A percentile compares a stretch with the other conserved stretches of the same genome.
Conservation (phyloP, 2,888 invertebrate genomes). For the Pammene aurita region DNA sequence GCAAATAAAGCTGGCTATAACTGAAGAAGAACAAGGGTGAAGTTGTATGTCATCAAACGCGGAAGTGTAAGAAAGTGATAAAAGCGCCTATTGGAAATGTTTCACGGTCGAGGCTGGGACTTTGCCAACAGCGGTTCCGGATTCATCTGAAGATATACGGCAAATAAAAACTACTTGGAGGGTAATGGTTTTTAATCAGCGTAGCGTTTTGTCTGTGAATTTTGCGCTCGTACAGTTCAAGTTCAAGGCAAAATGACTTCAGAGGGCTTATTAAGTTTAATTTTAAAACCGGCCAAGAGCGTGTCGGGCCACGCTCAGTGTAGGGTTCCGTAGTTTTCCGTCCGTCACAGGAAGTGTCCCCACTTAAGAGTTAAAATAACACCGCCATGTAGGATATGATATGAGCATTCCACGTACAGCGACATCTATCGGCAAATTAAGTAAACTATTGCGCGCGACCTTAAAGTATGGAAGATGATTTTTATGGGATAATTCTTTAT, state of each 20-base stretch:
- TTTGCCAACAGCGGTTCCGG: not conserved
- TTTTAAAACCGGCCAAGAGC: no score
- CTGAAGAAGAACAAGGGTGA: conserved; percentile 20
- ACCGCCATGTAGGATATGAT: no score
- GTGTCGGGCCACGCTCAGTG: no score
- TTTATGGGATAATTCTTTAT: no score
- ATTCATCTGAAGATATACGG: not conserved
- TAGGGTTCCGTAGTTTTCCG: no score
- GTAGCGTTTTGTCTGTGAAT: not conserved
- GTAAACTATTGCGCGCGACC: no score
- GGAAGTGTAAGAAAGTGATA: conserved; percentile 21
- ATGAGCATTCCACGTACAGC: no score
- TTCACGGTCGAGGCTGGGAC: conserved; percentile 24
- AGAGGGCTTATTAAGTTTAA: not conserved
- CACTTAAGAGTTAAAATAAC: no score
- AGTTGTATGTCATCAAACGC: conserved; percentile 18
- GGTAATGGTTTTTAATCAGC: conserved; percentile 1
- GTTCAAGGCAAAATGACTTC: not conserved
- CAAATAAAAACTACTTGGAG: not conserved
- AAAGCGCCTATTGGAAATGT: conserved; percentile 25
- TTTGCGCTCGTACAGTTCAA: not conserved
- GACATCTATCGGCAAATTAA: no score
- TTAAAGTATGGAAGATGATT: no score
- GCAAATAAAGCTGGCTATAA: conserved; percentile 1
- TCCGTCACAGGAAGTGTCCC: no score